Base-by-base conservation (phyloP, 2,888 invertebrate species). In the Hyposoter didymator region DNA sequence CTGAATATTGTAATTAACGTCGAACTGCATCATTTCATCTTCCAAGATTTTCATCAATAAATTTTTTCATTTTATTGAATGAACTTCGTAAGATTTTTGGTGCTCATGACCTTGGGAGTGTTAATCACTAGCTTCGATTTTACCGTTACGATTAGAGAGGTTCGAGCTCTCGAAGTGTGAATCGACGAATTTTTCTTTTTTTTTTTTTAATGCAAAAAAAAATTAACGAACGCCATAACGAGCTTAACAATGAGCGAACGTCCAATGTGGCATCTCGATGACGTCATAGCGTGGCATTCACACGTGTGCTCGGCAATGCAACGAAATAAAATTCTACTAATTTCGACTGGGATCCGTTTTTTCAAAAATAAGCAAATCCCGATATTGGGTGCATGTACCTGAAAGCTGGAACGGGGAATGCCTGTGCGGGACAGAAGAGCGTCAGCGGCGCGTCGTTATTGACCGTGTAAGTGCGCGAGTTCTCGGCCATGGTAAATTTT, bases 391-490 rank as follows among this genome's bases (percentile, higher is more conserved):
- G 47, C 70, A 39, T 79, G 69, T 91, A 91, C 91, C 92, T 92
- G 91, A 92, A 91, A 76, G 91, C 92, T 91, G 92, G 92, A 89
- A 91, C 90, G 84, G 91, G 91, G 93, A 95, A 96, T 43, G 96
- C 97, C 94, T 97, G 97, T 82, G 96, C 96, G 72, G 96, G 96
- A 92, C 97, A 97, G 89, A 96, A 95, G 87, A 97, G 95, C 76
- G 96, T 95, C 88, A 96, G 92, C 84, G 94, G 89, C 74, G 88
- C 90, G 87, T 88, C 87, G 86, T 88, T 90, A 84, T 88, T 87
- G 80, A 93, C 92, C 86, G 91, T 92, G 89, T 93, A 93, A 81
- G 93, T 92, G 87, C 94, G 92, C 73, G 86, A 87, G 59, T 86
- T 87, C 82, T 91, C 91, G 70, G 91, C 90, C 91, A 91, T 91